A percentile compares a stretch with the other conserved stretches of the same genome.
Conservation (phyloP, 2,797 vertebrate genomes). For the Arrhamphus sclerolepis region DNA sequence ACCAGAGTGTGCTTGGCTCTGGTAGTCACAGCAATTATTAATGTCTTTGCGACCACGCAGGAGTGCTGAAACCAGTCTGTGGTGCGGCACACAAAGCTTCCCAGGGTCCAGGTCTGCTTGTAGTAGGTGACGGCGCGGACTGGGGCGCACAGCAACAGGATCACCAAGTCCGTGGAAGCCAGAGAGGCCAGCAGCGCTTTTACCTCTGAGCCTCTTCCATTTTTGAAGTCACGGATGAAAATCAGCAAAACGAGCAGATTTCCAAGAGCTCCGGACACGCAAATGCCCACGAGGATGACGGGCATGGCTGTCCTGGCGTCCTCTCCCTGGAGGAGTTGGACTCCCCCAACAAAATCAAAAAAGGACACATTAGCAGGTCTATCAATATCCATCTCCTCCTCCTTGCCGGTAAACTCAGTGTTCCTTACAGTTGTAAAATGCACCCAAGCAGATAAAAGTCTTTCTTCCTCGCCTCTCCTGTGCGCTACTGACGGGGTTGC, state of each 20-base stretch:
- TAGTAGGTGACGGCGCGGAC: constrained; percentile 80
- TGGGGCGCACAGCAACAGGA: constrained; percentile 78
- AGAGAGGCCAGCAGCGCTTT: constrained; percentile 77
- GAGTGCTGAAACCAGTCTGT: constrained; percentile 85
- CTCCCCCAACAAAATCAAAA: constrained; percentile 73
- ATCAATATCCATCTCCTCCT: constrained; percentile 57
- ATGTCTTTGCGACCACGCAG: constrained; percentile 79
- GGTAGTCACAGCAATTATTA: constrained; percentile 76
- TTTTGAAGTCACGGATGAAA: constrained; percentile 71
- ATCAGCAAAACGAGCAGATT: constrained; percentile 79
- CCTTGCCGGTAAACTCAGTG: not conserved
- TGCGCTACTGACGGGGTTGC: constrained; percentile 26
- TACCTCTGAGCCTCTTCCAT: constrained; percentile 71
- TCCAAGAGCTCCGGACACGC: constrained; percentile 76
- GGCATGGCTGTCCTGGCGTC: constrained; percentile 73
- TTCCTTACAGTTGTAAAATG: not conserved
- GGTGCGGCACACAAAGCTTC: constrained; percentile 78
- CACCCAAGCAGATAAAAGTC: too few relatives aligned
- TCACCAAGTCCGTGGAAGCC: constrained; percentile 77
- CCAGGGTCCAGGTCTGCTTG: constrained; percentile 80
- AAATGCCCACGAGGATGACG: constrained; percentile 73
- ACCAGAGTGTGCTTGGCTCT: constrained; percentile 71
- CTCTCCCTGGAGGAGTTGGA: constrained; percentile 72
- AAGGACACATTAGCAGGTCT: constrained; percentile 72
- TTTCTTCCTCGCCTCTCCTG: constrained; percentile 33